Evolutionary conservation across 2,113 vertebrate genomes (phyloP).

Genomic region (Perccottus glenii): DNA sequence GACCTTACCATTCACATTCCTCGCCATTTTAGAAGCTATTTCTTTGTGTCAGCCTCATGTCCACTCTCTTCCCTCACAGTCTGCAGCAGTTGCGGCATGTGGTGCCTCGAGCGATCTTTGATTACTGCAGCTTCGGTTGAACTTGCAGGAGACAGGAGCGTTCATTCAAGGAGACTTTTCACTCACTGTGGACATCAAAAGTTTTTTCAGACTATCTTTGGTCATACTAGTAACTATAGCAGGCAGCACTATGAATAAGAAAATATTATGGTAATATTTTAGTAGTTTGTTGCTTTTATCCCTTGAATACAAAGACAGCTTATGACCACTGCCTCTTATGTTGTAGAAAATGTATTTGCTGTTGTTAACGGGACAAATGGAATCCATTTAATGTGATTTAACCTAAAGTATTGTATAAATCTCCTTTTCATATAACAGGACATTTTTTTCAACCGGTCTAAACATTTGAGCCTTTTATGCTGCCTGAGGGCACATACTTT

Average conservation of each 20-base stretch:
- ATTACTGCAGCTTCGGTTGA: conserved; percentile 62
- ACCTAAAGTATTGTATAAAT: conserved; percentile 15
- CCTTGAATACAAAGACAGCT: neutral
- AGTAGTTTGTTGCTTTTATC: neutral
- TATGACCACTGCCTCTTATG: neutral
- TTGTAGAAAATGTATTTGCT: neutral
- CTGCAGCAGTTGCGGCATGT: conserved; percentile 43
- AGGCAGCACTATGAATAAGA: neutral
- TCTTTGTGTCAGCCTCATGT: conserved; percentile 68
- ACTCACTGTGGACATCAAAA: conserved; percentile 30
- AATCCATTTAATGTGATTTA: neutral
- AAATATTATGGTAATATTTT: neutral
- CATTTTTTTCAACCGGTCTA: neutral
- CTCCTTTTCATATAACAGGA: neutral
- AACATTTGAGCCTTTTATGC: neutral
- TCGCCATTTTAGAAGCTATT: conserved; percentile 61
- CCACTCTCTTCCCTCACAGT: conserved; percentile 49
- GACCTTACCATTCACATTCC: conserved; percentile 66
- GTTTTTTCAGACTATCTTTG: conserved; percentile 10
- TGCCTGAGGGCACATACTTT: conserved; percentile 3
- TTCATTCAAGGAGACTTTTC: conserved; percentile 57
- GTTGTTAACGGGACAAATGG: neutral
- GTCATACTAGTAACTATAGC: too few species aligned
- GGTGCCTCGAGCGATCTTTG: conserved; percentile 62
- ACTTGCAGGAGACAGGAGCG: conserved; percentile 65